phyloP scores from a whole-genome alignment of 2,113 vertebrate genomes.

The Heterocephalus glaber region DNA sequence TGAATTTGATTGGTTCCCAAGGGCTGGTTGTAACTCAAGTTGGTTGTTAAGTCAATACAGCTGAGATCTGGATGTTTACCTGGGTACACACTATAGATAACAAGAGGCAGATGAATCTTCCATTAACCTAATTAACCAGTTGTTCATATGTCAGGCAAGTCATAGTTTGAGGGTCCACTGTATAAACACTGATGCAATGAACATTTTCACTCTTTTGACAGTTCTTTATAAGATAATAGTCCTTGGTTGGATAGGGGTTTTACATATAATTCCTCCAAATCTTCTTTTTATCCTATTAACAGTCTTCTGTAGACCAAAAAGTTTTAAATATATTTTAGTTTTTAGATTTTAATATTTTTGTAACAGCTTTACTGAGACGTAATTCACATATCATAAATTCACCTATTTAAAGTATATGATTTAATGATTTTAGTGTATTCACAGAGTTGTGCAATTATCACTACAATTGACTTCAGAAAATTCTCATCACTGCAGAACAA shows the following conservation, averaged over 20 bases:
- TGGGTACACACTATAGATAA: too few species aligned
- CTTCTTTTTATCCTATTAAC: background rate
- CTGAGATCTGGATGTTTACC: too few species aligned
- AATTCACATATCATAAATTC: background rate
- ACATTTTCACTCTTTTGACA: background rate
- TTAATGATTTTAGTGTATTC: background rate
- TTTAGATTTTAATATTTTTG: constrained; percentile 7
- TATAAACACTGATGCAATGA: background rate
- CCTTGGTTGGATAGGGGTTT: background rate
- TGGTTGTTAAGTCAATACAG: too few species aligned
- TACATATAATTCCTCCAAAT: background rate
- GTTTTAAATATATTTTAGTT: background rate
- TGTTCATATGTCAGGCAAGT: too few species aligned
- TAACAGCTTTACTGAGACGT: background rate
- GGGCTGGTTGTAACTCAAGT: too few species aligned
- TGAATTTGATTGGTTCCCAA: too few species aligned
- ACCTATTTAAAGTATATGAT: background rate
- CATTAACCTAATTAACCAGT: too few species aligned
- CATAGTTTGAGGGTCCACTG: too few species aligned
- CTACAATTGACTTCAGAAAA: background rate
- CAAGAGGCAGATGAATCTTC: too few species aligned
- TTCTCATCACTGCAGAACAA: background rate
- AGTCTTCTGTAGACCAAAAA: background rate
- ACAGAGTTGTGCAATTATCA: background rate
- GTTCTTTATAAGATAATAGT: background rate